phyloP scores from a whole-genome alignment of 2,888 invertebrate species.

The Pharmacophagus antenor region DNA sequence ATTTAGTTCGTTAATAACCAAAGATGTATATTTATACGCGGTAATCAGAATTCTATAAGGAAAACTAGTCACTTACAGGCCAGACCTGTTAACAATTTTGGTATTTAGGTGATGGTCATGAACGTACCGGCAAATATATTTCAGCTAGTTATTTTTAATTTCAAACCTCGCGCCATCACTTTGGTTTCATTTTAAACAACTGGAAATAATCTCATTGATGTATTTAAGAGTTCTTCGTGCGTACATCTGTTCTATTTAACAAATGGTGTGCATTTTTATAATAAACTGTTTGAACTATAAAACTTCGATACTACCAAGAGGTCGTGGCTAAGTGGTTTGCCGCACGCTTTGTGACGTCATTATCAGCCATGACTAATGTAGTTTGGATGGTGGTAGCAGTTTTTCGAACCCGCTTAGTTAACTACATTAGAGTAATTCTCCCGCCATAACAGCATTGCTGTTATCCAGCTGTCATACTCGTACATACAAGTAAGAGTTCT shows the following conservation, averaged over 20 bases:
- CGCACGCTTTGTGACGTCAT: no score
- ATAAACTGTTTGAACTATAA: background rate
- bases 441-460: no score
- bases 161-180: background rate
- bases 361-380: no score
- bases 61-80: background rate
- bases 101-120: conserved; percentile 19
- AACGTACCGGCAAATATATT: background rate
- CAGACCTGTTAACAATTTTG: background rate
- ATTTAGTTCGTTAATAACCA: no score
- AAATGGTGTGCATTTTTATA: background rate
- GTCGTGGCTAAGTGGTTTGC: no score
- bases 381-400: no score
- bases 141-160: conserved; percentile 17
- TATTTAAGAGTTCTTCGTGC: background rate
- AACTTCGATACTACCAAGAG: no score
- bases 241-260: no score
- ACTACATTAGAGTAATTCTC: no score
- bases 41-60: background rate
- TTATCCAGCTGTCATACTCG: no score
- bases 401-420: no score
- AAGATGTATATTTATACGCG: background rate
- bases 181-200: background rate
- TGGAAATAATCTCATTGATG: background rate
- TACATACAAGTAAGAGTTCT: no score